Evolutionary conservation across 2,113 vertebrate species (phyloP), one percentile per base, ranked within the genome.

Genomic region (Vidua macroura): DNA sequence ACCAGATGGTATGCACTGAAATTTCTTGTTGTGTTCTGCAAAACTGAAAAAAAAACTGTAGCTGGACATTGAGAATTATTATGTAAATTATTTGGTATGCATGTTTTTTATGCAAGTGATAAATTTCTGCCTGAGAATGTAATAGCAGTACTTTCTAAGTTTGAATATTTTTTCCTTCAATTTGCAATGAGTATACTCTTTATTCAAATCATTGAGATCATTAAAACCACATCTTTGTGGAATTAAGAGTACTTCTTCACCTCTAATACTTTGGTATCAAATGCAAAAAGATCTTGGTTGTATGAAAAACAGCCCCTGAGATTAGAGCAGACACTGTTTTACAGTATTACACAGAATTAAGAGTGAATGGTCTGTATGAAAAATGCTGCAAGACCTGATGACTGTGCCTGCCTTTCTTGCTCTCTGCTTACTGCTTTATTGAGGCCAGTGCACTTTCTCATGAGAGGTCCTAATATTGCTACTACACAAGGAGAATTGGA

Each of bases 1-100:
- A n/a, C 98, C 99, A 79, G 99, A 99, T 44, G 99, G 99, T 99
- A 98, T 96, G 88, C 73, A 55, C 55, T 62, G 8, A 10, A 24
- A 48, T 73, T 78, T 62, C 14, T 46, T 92, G 14, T 52, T 79
- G 27, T 51, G 23, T 14, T 72, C 14, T 64, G 27, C 68, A 31
- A 69, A 91, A 31, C 33, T 20, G 68, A 60, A 70, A 55, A 10
- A 10, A 80, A 75, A 55, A 16, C 23, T 41, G 46, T 63, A 58
- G 55, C 1, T 74, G 73, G 52, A 28, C 46, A 52, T 63, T 80
- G 5, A 53, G 12, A 73, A 66, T 46, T 41, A 33, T 14, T 81
- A 37, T 66, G 2, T 55, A 41, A 85, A 77, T 67, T 60, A 41
- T 46, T 87, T 44, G 6, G 31, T 25, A 76, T 43, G 15, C 11